Conservation (phyloP, 2,113 vertebrate species). For the Sinocyclocheilus anophthalmus region DNA sequence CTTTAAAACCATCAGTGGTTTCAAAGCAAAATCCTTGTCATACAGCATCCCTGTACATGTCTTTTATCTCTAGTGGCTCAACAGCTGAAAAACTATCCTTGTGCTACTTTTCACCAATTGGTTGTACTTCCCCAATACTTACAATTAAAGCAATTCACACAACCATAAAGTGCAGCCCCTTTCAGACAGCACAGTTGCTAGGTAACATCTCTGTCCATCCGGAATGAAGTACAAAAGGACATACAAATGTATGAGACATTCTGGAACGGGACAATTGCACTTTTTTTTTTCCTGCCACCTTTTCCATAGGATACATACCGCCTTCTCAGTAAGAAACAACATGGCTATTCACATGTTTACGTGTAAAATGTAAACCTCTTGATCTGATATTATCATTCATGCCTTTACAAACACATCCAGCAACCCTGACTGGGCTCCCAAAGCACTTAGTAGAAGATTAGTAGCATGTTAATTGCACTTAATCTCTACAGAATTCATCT, state of each 20-base stretch:
- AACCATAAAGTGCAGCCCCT: slow-evolving; percentile 15
- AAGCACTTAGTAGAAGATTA: slow-evolving; percentile 8
- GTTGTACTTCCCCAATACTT: slow-evolving; percentile 32
- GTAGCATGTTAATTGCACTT: not conserved
- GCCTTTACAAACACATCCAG: slow-evolving; percentile 12
- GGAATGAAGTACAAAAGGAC: slow-evolving; percentile 11
- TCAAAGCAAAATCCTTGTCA: slow-evolving; percentile 7
- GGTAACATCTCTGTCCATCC: slow-evolving; percentile 50
- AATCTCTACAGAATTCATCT: not conserved
- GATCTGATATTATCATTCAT: not conserved
- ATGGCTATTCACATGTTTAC: not conserved
- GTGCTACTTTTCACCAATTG: slow-evolving; percentile 23
- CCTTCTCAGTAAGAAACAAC: not conserved
- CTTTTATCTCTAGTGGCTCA: slow-evolving; percentile 18
- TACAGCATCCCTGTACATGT: not conserved
- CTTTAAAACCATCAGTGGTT: not conserved
- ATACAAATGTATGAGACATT: slow-evolving; percentile 24
- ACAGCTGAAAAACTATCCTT: slow-evolving; percentile 16
- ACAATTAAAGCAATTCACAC: slow-evolving; percentile 52
- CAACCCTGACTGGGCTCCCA: not conserved
- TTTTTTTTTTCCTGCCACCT: slow-evolving; percentile 9
- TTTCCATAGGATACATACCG: not conserved
- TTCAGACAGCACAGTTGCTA: slow-evolving; percentile 55
- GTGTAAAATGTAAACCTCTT: not conserved
- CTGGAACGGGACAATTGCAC: slow-evolving; percentile 32